Conservation (phyloP, 30 jellyfish, hydroid and myxozoan species). For the Aurelia sp. region DNA sequence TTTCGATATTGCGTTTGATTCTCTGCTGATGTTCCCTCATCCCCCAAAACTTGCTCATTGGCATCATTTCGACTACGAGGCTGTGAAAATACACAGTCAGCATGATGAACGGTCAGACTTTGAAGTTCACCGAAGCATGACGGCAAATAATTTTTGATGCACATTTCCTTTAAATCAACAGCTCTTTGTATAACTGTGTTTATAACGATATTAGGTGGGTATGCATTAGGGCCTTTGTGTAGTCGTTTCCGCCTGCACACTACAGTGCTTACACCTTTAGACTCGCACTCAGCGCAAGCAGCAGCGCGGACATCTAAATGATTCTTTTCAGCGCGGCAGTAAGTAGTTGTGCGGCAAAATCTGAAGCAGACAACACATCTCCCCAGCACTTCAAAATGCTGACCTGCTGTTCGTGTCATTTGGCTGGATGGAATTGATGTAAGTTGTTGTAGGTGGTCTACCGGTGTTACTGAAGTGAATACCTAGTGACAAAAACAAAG, state of each 20-base stretch:
- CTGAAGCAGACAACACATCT: conserved; percentile 96
- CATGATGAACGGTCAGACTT: conserved; percentile 96
- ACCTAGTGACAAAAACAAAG: conserved; percentile 14
- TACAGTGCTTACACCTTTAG: conserved; percentile 92
- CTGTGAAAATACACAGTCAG: conserved; percentile 96
- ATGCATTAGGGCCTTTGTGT: conserved; percentile 98
- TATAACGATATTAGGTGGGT: conserved; percentile 93
- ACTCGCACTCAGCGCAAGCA: conserved; percentile 96
- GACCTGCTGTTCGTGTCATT: conserved; percentile 83
- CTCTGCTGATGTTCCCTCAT: conserved; percentile 22
- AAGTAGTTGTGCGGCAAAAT: conserved; percentile 97
- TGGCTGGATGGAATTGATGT: conserved; percentile 53
- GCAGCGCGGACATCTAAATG: conserved; percentile 97
- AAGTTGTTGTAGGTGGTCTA: conserved; percentile 44
- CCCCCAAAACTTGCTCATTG: neutral
- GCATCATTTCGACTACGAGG: conserved; percentile 45
- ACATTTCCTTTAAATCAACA: conserved; percentile 88
- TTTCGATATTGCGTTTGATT: conserved; percentile 64
- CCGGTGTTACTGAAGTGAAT: conserved; percentile 48
- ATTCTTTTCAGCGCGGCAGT: conserved; percentile 98
- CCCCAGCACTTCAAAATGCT: conserved; percentile 97
- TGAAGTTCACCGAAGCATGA: conserved; percentile 94
- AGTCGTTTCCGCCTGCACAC: conserved; percentile 92
- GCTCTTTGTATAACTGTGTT: conserved; percentile 89
- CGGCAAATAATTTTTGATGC: conserved; percentile 86